These are phyloP conservation scores for Chymomyza procnemis DNA, from an alignment of 2,888 invertebrate genomes.

Conservation along the genomic window DNA sequence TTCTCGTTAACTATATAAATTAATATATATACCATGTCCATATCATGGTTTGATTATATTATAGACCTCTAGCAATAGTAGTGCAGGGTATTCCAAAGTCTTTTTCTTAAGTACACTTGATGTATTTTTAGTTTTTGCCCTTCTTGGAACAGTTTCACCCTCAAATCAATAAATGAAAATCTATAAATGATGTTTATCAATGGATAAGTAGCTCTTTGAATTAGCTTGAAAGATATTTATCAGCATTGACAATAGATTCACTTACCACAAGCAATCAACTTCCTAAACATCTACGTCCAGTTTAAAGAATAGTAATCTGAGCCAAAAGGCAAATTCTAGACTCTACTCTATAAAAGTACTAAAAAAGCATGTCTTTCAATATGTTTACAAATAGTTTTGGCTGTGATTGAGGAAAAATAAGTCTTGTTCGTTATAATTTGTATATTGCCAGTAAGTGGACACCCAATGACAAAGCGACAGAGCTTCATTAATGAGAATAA, in stretches of 20 bases:
- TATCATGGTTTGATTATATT: too few species aligned
- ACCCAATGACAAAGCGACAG: constrained; percentile 18
- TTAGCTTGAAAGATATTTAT: neutral
- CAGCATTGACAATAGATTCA: neutral
- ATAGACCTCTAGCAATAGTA: too few species aligned
- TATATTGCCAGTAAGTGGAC: constrained; percentile 31
- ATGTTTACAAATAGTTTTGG: neutral
- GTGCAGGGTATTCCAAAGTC: too few species aligned
- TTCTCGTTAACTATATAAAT: too few species aligned
- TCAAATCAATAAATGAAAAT: neutral
- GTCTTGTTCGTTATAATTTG: neutral
- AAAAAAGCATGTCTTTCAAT: neutral
- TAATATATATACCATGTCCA: too few species aligned
- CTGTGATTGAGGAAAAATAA: neutral
- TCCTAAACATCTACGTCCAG: neutral
- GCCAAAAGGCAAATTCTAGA: neutral
- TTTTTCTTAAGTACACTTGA: too few species aligned
- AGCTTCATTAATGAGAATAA: constrained; percentile 61
- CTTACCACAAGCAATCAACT: neutral
- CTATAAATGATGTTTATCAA: neutral
- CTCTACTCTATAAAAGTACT: neutral
- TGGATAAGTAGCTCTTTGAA: neutral
- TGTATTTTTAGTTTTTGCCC: neutral
- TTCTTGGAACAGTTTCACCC: neutral
- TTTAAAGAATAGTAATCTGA: neutral